These are phyloP conservation scores for Valencia hispanica DNA, from an alignment of 2,797 vertebrate genomes.

Conservation along the genomic window DNA sequence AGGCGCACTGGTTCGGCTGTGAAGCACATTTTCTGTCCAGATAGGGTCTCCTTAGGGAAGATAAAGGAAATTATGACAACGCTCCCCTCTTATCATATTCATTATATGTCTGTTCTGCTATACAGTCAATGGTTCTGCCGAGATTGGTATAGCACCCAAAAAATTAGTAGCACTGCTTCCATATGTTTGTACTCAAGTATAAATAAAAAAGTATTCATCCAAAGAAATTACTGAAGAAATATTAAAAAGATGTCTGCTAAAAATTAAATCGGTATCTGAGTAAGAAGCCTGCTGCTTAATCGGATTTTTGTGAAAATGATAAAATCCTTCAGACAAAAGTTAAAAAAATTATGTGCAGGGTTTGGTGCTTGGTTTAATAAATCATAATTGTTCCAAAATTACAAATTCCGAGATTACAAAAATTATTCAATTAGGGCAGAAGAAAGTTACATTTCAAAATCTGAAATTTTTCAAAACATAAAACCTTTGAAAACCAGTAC, in stretches of 20 bases:
- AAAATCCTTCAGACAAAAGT: too few species aligned
- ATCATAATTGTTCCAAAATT: background rate
- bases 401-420: too few species aligned
- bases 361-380: background rate
- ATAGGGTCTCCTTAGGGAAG: background rate
- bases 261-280: background rate
- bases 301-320: background rate
- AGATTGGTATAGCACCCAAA: background rate
- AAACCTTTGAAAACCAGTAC: background rate
- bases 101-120: background rate
- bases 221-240: background rate
- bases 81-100: too few species aligned
- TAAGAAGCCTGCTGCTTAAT: background rate
- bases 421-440: too few species aligned
- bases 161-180: too few species aligned
- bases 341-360: background rate
- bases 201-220: background rate
- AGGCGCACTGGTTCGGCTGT: constrained; percentile 19
- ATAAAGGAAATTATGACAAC: background rate
- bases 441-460: background rate
- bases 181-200: too few species aligned
- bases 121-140: too few species aligned
- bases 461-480: background rate
- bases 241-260: background rate
- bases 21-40: constrained; percentile 18